These are phyloP conservation scores for Drosophila histrio DNA, from an alignment of 2,888 invertebrate genomes.

Conservation along the genomic window DNA sequence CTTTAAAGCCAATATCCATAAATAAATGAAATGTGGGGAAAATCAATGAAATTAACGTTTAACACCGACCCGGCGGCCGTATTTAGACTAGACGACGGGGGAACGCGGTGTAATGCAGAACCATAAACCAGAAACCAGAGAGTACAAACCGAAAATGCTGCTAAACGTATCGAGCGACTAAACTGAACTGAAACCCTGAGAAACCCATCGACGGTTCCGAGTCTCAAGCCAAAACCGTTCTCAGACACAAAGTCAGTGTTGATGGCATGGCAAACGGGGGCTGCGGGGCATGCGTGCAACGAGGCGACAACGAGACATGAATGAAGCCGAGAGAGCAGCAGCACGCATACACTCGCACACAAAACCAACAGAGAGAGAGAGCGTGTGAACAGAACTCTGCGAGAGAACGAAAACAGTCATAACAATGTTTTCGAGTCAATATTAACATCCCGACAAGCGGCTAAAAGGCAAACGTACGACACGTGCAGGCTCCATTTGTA, in stretches of 20 bases:
- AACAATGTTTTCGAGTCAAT: slow-evolving; percentile 41
- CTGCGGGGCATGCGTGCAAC: slow-evolving; percentile 65
- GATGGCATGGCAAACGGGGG: slow-evolving; percentile 11
- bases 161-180: slow-evolving; percentile 64
- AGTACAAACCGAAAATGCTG: slow-evolving; percentile 63
- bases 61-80: slow-evolving; percentile 39
- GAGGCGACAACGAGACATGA: slow-evolving; percentile 38
- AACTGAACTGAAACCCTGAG: slow-evolving; percentile 56
- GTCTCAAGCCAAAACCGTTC: slow-evolving; percentile 33
- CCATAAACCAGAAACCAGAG: slow-evolving; percentile 65
- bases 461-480: slow-evolving; percentile 70
- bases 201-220: slow-evolving; percentile 21
- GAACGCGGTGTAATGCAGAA: slow-evolving; percentile 28
- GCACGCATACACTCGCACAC: neutral
- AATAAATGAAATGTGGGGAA: slow-evolving; percentile 64
- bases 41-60: slow-evolving; percentile 72
- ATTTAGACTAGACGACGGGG: slow-evolving; percentile 24
- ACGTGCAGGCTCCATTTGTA: slow-evolving; percentile 49
- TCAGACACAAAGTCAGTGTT: slow-evolving; percentile 47
- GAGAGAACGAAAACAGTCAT: slow-evolving; percentile 34
- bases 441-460: slow-evolving; percentile 44
- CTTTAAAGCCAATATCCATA: slow-evolving; percentile 45
- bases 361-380: slow-evolving; percentile 6
- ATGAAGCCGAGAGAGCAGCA: slow-evolving; percentile 49
- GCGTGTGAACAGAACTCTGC: slow-evolving; percentile 4